These are phyloP conservation scores for Phalacrocorax brasilianus DNA, from an alignment of 2,113 vertebrate species.

Conservation along the genomic window DNA sequence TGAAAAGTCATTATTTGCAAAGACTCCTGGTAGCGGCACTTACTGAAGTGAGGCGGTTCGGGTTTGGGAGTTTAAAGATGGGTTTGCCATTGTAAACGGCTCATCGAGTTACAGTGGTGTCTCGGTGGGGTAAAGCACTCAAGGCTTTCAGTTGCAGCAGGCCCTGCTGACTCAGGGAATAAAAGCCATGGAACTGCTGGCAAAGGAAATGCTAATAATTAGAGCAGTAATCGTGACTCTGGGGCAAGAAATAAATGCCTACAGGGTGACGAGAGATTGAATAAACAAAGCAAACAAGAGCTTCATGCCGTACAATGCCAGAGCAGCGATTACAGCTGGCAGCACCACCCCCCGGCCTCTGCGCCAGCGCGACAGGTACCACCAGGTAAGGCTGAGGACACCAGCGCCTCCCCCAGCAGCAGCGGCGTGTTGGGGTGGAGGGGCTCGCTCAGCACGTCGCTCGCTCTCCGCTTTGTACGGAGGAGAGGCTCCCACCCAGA, in stretches of 20 bases:
- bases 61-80: background rate
- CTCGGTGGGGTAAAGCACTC: conserved; percentile 8
- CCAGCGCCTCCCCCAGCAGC: background rate
- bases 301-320: background rate
- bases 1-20: background rate
- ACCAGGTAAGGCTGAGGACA: fast-evolving
- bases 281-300: background rate
- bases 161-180: conserved; percentile 22
- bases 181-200: conserved; percentile 27
- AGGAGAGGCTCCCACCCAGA: background rate
- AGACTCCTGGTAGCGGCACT: background rate
- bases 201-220: conserved; percentile 26
- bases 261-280: background rate
- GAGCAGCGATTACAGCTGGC: background rate
- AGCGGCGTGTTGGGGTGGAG: fast-evolving
- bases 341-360: background rate
- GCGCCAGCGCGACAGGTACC: background rate
- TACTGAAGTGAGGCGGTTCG: background rate
- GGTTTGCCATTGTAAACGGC: background rate
- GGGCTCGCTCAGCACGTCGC: background rate
- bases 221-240: conserved; percentile 11
- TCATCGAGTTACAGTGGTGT: background rate
- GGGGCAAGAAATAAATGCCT: conserved; percentile 34
- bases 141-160: background rate
- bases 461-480: fast-evolving